These are phyloP conservation scores for Villa cingulata DNA, from an alignment of 2,888 invertebrate species.

Conservation along the genomic window DNA sequence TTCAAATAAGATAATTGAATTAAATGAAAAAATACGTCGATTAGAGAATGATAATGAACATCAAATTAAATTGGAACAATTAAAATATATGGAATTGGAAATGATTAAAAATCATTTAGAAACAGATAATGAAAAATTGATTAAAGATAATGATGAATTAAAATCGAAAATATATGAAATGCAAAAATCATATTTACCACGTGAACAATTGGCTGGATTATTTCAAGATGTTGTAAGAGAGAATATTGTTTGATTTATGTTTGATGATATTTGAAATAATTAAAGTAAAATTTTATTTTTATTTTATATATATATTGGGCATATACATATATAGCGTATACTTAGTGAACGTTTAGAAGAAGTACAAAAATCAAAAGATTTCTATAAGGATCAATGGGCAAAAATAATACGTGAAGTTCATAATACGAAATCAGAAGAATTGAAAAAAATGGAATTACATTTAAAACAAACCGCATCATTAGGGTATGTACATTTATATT, in stretches of 20 bases:
- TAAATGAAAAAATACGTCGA: slow-evolving; percentile 43
- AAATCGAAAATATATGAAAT: slow-evolving; percentile 28
- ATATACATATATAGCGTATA: slow-evolving; percentile 37
- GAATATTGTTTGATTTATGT: slow-evolving; percentile 6
- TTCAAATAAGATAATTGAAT: slow-evolving; percentile 42
- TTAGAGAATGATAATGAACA: slow-evolving; percentile 46
- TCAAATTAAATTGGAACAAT: slow-evolving; percentile 39
- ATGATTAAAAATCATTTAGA: slow-evolving; percentile 33
- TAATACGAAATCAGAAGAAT: slow-evolving; percentile 35
- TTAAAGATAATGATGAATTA: slow-evolving; percentile 20
- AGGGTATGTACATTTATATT: slow-evolving; percentile 2
- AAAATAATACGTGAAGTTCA: slow-evolving; percentile 55
- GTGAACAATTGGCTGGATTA: slow-evolving; percentile 51
- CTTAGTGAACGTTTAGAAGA: slow-evolving; percentile 51
- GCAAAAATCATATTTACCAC: slow-evolving; percentile 46
- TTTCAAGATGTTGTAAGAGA: slow-evolving; percentile 53
- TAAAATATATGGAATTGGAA: slow-evolving; percentile 37
- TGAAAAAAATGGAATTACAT: slow-evolving; percentile 10
- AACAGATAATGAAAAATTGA: slow-evolving; percentile 31
- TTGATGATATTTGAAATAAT: too few relatives aligned
- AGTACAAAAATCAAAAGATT: slow-evolving; percentile 51
- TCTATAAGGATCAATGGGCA: slow-evolving; percentile 65
- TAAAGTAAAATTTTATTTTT: too few relatives aligned
- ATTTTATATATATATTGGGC: too few relatives aligned
- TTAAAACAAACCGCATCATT: slow-evolving; percentile 3